phyloP scores from a whole-genome alignment of 2,797 vertebrate genomes.

The Tympanoctomys barrerae region DNA sequence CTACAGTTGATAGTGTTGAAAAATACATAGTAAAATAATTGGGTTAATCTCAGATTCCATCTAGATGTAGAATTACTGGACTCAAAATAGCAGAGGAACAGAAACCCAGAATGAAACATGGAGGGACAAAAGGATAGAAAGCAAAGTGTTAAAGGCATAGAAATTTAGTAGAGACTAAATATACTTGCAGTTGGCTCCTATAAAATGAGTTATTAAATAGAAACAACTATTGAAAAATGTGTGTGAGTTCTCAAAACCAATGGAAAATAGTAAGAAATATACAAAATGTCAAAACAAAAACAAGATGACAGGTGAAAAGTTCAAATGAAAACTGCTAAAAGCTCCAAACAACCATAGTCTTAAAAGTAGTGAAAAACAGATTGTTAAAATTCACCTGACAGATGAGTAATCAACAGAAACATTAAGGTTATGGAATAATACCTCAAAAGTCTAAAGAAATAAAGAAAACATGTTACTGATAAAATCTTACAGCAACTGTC shows the following conservation, averaged over 20 bases:
- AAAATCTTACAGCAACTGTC: background rate
- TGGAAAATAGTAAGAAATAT: background rate
- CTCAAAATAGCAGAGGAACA: background rate
- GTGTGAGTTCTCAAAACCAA: background rate
- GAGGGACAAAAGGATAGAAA: background rate
- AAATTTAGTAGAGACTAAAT: background rate
- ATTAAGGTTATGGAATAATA: background rate
- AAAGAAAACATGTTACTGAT: background rate
- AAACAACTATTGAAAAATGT: background rate
- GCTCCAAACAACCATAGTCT: background rate
- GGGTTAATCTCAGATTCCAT: background rate
- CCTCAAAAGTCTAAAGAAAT: background rate
- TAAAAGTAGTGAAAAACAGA: background rate
- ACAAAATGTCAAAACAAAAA: background rate
- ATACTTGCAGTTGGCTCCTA: background rate
- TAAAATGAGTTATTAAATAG: background rate
- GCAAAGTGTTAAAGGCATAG: background rate
- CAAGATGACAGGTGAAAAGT: background rate
- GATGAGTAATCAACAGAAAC: background rate
- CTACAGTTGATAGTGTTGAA: background rate
- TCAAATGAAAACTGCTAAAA: slow-evolving; percentile 30
- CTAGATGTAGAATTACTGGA: background rate
- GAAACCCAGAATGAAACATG: background rate
- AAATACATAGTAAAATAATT: background rate
- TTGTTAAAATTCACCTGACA: background rate